phyloP scores from a whole-genome alignment of 2,113 vertebrate species.

The Lagopus muta region DNA sequence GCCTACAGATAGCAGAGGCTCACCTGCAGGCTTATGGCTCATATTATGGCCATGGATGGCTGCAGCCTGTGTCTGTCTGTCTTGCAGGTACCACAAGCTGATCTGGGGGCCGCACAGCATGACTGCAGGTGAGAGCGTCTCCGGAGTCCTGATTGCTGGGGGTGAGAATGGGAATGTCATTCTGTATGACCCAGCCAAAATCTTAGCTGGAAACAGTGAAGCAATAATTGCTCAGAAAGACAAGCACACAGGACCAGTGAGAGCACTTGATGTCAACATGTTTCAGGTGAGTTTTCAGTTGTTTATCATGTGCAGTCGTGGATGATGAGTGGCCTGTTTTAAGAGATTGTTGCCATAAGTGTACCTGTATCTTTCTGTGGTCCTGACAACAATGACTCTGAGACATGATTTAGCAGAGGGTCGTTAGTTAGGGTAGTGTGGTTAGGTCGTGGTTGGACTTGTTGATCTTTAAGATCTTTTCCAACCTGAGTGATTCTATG shows the following conservation, averaged over 20 bases:
- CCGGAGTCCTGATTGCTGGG: constrained; percentile 92
- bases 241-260: constrained; percentile 92
- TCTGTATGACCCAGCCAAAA: constrained; percentile 92
- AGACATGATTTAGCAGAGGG: too few relatives aligned
- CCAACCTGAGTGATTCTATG: too few relatives aligned
- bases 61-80: constrained; percentile 20
- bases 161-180: constrained; percentile 95
- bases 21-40: neutral
- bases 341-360: neutral
- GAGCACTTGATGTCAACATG: constrained; percentile 91
- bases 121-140: constrained; percentile 72
- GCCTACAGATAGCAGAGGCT: neutral
- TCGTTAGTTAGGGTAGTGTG: too few relatives aligned
- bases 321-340: neutral
- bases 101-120: constrained; percentile 91
- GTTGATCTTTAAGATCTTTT: too few relatives aligned
- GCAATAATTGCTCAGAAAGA: constrained; percentile 90
- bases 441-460: too few relatives aligned
- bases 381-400: neutral
- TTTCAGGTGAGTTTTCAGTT: constrained; percentile 85
- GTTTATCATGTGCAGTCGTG: rapidly evolving
- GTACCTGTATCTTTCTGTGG: neutral
- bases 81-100: constrained; percentile 92
- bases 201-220: constrained; percentile 86
- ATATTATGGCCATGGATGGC: neutral